Conservation (phyloP, 2,113 vertebrate species). For the Apus apus region DNA sequence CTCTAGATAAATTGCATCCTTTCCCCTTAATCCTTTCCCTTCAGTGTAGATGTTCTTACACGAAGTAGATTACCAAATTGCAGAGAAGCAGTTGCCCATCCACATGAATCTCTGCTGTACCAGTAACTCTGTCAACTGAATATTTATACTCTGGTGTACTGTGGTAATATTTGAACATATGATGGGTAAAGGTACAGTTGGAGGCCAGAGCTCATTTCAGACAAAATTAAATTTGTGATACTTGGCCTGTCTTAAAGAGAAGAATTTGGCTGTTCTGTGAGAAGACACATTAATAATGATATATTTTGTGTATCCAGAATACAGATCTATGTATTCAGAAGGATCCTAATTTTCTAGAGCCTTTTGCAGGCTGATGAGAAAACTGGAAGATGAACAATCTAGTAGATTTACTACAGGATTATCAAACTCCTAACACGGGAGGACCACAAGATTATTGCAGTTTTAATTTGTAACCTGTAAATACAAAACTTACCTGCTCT, state of each 20-base stretch:
- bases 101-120: neutral
- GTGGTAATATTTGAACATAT: neutral
- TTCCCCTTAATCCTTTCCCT: neutral
- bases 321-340: neutral
- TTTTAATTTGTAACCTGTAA: neutral
- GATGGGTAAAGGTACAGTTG: neutral
- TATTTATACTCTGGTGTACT: neutral
- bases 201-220: neutral
- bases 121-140: neutral
- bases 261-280: neutral
- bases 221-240: neutral
- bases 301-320: neutral
- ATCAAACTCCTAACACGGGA: neutral
- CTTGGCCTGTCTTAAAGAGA: neutral
- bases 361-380: neutral
- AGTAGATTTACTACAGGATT: neutral
- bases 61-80: neutral
- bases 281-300: neutral
- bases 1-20: neutral
- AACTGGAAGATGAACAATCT: neutral
- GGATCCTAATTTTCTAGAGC: neutral
- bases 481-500: neutral
- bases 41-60: neutral
- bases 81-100: neutral
- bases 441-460: neutral